Base-by-base conservation (phyloP, 2,888 invertebrate species). In the Laspeyria flexula region DNA sequence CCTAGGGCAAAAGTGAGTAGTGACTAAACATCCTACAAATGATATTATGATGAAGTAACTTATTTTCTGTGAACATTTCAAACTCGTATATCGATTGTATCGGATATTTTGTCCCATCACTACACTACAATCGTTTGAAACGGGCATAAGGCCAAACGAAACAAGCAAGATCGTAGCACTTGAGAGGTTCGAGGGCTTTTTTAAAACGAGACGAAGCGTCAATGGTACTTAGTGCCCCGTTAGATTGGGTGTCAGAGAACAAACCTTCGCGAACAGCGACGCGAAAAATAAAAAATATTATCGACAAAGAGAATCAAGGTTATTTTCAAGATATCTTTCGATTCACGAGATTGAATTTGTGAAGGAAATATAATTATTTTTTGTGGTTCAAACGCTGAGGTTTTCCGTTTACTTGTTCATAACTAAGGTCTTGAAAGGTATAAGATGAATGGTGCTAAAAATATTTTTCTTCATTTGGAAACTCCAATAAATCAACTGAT, bases 221-320 rank as follows among this genome's bases (percentile, higher is more conserved):
- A 60, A 79, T 74, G 74, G 73, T 63, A 70, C 82, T 82, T 51
- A 73, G 63, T 71, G 34, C 73, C 75, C 69, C 52, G 70, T 68
- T 57, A 52, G 51, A 60, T 48, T 50, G 48, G 63, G 44, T 61
- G 45, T 54, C 49, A 34, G 34, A 18, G 43, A 59, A 44, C 52
- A 57, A 53, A 55, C 45, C 60, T 59, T 46, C 27, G 50, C 43
- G 59, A 54, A 48, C 48, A 25, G 7, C 3, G n/a, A 57, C 37
- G 35, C 33, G 43, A 38, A 50, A 47, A 55, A 29, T 35, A 40
- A 16, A 9, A 30, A 50, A 30, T 29, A 43, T 25, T 31, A 10
- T 38, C 15, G 29, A 29, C n/a, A 23, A 39, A 39, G 15, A 39
- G 27, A 40, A 15, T 15, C 33, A 16, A 31, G 23, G 25, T 11